A percentile compares a stretch with the other conserved stretches of the same genome.
Conservation (phyloP, 1,140 invertebrate genomes). For the Hyposmocoma kahamanoa region DNA sequence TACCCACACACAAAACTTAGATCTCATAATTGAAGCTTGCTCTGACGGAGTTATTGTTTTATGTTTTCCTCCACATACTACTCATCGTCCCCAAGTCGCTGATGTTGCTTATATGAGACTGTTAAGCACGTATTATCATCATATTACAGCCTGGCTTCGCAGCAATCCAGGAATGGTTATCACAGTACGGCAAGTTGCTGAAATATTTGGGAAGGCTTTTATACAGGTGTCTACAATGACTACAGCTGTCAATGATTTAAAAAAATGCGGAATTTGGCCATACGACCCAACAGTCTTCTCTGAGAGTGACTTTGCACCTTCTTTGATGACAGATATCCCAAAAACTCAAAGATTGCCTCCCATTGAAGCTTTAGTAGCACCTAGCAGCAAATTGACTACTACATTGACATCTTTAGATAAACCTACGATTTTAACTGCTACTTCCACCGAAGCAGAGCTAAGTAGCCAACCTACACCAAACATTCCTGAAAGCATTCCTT, state of each 20-base stretch:
- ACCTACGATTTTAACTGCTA: too few species aligned
- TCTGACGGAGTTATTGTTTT: conserved; percentile 45
- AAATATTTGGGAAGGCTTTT: conserved; percentile 36
- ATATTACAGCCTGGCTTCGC: conserved; percentile 32
- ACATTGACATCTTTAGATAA: too few species aligned
- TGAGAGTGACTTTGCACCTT: conserved; percentile 18
- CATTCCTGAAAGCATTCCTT: too few species aligned
- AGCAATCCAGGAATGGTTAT: conserved; percentile 31
- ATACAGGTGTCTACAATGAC: conserved; percentile 30
- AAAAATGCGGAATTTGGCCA: conserved; percentile 25
- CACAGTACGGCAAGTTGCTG: conserved; percentile 23
- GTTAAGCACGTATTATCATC: conserved; percentile 43
- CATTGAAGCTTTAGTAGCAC: too few species aligned
- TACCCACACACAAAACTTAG: conserved; percentile 50
- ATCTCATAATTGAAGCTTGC: conserved; percentile 36
- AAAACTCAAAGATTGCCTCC: too few species aligned
- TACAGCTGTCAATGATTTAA: conserved; percentile 37
- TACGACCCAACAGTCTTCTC: conserved; percentile 23
- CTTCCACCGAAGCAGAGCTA: too few species aligned
- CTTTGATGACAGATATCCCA: conserved; percentile 10
- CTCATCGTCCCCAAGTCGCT: conserved; percentile 50
- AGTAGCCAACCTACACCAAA: too few species aligned
- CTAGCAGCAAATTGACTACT: too few species aligned
- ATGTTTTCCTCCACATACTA: conserved; percentile 51
- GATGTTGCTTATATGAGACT: conserved; percentile 48